Evolutionary conservation across 2,797 vertebrate species (phyloP).

Genomic region (Siniperca undulata): DNA sequence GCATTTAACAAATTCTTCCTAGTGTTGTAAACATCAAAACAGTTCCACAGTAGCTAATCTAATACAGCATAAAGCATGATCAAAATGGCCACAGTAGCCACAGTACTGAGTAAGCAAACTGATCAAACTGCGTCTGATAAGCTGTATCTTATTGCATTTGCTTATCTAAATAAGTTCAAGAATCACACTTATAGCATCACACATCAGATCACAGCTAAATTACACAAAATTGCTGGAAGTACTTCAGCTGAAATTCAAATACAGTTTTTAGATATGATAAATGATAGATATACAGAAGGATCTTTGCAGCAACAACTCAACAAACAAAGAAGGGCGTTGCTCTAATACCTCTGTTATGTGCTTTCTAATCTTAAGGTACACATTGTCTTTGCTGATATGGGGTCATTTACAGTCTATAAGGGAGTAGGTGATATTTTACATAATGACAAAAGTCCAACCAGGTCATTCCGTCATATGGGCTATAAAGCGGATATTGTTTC

Average conservation of each 20-base stretch:
- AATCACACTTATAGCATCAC: background rate
- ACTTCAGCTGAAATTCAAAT: background rate
- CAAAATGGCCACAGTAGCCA: background rate
- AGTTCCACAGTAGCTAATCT: constrained; percentile 36
- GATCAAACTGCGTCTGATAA: background rate
- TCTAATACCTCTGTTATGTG: background rate
- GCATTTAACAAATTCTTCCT: constrained; percentile 1
- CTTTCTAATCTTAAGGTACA: background rate
- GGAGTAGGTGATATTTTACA: background rate
- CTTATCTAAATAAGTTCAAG: constrained; percentile 23
- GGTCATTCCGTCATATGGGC: background rate
- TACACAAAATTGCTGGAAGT: background rate
- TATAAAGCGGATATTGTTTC: constrained; percentile 22
- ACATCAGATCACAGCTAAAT: background rate
- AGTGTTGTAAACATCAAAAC: constrained; percentile 9
- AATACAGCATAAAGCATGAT: constrained; percentile 5
- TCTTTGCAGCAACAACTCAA: background rate
- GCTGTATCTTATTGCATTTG: constrained; percentile 5
- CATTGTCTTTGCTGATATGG: background rate
- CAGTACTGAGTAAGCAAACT: background rate
- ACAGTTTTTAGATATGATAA: background rate
- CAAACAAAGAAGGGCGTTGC: background rate
- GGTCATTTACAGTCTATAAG: background rate
- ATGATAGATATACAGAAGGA: background rate
- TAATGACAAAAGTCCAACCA: constrained; percentile 4